Base-by-base conservation (phyloP, 92 coral and sea anemone species). In the Epizoanthus illoricatus region DNA sequence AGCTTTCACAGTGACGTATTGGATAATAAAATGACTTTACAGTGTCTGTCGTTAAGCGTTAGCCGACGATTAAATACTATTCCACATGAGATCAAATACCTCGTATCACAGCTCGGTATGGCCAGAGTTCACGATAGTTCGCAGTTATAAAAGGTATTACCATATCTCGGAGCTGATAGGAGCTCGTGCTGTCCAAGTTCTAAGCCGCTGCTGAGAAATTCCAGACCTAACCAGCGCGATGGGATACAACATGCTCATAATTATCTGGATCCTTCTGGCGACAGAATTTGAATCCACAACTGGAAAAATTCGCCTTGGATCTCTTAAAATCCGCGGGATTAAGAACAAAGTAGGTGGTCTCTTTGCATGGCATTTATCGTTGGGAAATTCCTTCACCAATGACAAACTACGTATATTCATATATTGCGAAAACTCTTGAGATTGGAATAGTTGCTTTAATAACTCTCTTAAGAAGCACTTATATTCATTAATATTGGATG, bases 271-370 rank as follows among this genome's bases (percentile, higher is more conserved):
- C 49, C 71, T 78, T 2, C 71, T 78, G 13, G 71, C 49, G 59
- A 36, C 24, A 11, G 71, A 64, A 62, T 78, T 39, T n/a, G 20
- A 39, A 4, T 12, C 71, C 19, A 62, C 45, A 33, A 24, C 57
- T 63, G 82, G 82, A 47, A 78, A 64, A 68, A 62, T 5, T 9
- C 82, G 43, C 82, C 58, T 19, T 12, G 82, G 82, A 33, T 60
- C 52, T 75, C 36, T 5, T 57, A 75, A 75, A 75, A 43, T 49
- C 43, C 82, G 3, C 59, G 47, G 71, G 82, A 45, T 59, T 10
- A 78, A 63, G 42, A 62, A 43, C 82, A 63, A 78, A 21, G 82
- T 78, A 78, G 82, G 82, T 78, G 71, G 82, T 74, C 80, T 39
- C 17, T 39, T 2, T 5, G 40, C 28, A 39, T 9, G 33, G 33